phyloP scores from a whole-genome alignment of 2,797 vertebrate genomes.

The Spinibarbus caldwelli region DNA sequence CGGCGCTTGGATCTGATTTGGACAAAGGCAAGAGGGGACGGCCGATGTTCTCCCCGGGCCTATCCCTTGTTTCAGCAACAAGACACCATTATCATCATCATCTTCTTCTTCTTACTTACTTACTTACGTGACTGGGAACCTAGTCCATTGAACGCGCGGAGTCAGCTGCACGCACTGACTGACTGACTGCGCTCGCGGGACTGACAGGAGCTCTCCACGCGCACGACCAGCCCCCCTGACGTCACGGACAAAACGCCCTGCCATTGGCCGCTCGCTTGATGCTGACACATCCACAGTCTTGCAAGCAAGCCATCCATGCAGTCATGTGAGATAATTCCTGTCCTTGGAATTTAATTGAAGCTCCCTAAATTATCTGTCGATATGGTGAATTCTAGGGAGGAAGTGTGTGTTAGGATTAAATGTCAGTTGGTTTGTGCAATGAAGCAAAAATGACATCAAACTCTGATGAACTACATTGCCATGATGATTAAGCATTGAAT shows the following conservation, averaged over 20 bases:
- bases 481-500: background rate
- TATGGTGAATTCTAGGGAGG: background rate
- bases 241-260: conserved; percentile 54
- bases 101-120: conserved; percentile 70
- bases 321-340: conserved; percentile 70
- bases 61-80: conserved; percentile 86
- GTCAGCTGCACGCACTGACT: conserved; percentile 73
- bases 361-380: conserved; percentile 17
- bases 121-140: conserved; percentile 91
- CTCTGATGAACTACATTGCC: background rate
- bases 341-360: conserved; percentile 42
- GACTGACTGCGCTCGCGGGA: conserved; percentile 49
- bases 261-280: conserved; percentile 74
- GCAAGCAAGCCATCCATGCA: conserved; percentile 63
- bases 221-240: conserved; percentile 66
- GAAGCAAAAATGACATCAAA: conserved; percentile 12
- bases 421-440: conserved; percentile 29
- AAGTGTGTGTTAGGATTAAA: conserved; percentile 14
- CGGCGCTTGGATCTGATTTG: conserved; percentile 50
- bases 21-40: conserved; percentile 73
- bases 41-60: conserved; percentile 80
- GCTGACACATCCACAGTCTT: conserved; percentile 58
- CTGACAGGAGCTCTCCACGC: conserved; percentile 59
- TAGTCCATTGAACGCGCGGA: conserved; percentile 78
- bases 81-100: conserved; percentile 81